phyloP scores from a whole-genome alignment of 2,113 vertebrate species.

The Microcebus tavaratra region DNA sequence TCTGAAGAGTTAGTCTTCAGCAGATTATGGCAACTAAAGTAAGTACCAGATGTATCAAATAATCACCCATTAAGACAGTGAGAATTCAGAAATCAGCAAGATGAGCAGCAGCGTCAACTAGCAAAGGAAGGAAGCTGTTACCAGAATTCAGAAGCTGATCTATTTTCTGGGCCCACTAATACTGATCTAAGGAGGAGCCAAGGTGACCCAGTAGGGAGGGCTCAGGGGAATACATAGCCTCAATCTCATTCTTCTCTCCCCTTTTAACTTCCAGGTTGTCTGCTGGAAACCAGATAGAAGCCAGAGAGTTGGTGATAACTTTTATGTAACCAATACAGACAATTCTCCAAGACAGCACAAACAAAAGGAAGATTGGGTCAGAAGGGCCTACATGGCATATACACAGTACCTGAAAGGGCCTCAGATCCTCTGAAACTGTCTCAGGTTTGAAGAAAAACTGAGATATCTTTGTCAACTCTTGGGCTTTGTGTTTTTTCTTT shows the following conservation, averaged over 20 bases:
- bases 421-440: neutral
- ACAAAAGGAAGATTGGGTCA: neutral
- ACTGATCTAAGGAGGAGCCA: neutral
- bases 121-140: neutral
- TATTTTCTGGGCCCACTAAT: neutral
- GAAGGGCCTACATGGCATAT: rapidly evolving
- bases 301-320: rapidly evolving
- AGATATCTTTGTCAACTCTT: neutral
- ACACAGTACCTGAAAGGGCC: neutral
- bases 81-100: neutral
- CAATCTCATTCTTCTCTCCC: neutral
- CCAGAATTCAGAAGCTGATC: neutral
- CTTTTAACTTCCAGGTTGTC: neutral
- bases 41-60: neutral
- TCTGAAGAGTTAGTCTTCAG: neutral
- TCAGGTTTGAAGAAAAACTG: neutral
- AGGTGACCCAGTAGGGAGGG: rapidly evolving
- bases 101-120: neutral
- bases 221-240: neutral
- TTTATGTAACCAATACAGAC: neutral
- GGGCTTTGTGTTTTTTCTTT: neutral
- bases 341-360: neutral
- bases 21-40: neutral
- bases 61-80: neutral
- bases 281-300: neutral